These are phyloP conservation scores for Caenorhabditis sinica DNA, from an alignment of 2,888 invertebrate species.

Conservation along the genomic window DNA sequence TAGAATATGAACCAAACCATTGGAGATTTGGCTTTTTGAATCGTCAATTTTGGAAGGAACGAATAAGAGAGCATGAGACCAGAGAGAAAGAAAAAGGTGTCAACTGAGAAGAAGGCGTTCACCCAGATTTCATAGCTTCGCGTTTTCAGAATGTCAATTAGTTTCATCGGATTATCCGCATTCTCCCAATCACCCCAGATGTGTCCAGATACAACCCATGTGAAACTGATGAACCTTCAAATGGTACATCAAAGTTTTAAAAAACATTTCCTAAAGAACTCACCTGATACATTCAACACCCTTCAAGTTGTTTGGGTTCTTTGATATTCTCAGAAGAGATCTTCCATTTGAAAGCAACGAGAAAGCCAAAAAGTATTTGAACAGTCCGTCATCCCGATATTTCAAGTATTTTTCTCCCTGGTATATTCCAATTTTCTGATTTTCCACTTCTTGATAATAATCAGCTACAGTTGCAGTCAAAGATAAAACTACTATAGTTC, in stretches of 20 bases:
- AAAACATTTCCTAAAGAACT: not conserved
- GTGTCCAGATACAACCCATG: conserved; percentile 74
- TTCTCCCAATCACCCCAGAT: conserved; percentile 53
- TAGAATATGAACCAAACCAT: conserved; percentile 64
- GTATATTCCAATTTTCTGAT: not conserved
- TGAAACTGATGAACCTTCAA: conserved; percentile 72
- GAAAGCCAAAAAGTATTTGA: conserved; percentile 61
- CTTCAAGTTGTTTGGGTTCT: conserved; percentile 54
- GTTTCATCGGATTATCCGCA: conserved; percentile 64
- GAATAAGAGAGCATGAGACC: conserved; percentile 71
- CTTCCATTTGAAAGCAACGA: conserved; percentile 63
- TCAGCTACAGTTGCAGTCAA: conserved; percentile 46
- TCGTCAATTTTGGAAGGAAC: conserved; percentile 50
- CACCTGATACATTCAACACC: conserved; percentile 60
- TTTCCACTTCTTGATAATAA: conserved; percentile 29
- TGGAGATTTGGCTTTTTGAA: conserved; percentile 40
- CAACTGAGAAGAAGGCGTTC: conserved; percentile 74
- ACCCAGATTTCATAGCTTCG: conserved; percentile 68
- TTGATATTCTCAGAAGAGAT: conserved; percentile 43
- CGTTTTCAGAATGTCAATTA: conserved; percentile 58
- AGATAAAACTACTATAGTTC: not conserved
- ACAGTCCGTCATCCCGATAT: not conserved
- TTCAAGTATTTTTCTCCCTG: not conserved
- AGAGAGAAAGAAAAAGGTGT: conserved; percentile 76
- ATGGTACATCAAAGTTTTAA: not conserved